Evolutionary conservation across 2,797 vertebrate genomes (phyloP), one percentile per base, ranked within the genome.

Genomic region (Poeciliopsis paucimaculata): DNA sequence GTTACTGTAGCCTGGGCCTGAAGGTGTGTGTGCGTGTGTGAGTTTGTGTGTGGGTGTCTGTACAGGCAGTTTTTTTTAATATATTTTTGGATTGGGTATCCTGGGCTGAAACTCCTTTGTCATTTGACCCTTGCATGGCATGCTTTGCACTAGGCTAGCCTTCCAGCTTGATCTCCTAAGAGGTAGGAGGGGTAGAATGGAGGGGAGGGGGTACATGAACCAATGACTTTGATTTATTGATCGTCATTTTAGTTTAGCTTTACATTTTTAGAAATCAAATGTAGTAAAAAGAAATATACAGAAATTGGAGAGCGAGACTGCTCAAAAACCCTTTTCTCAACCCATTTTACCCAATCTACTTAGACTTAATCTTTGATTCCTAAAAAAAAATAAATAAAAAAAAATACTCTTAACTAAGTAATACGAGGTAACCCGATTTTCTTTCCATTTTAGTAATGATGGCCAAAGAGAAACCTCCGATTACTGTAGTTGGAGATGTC

Each of bases 401-500:
- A 60, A n/a, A 10, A 76, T 11, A 2, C 41, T 18, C 66, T 6
- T 78, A 10, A 31, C 57, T 31, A 11, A 51, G 12, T 36, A 39
- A 73, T 57, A 20, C 47, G 34, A 83, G 13, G 12, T 90, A 60
- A 94, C 83, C 8, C 3, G 1, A 6, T 78, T 34, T 86, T 60
- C 75, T 86, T 88, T 91, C 43, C 10, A 49, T 92, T 90, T 41
- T 23, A 99, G 98, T 98, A 88, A 97, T 99, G 98, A 99, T 99
- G 96, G 97, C 98, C 49, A 99, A 99, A 91, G 98, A 99, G 95
- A 99, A 99, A 84, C 98, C 98, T 0, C 98, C 98, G 0, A 99
- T 99, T 86, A 99, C 97, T 3, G 98, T 99, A 23, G 98, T 99
- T 0, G 98, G 98, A 89, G 98, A 99, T 0, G 98, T 99, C 1